Evolutionary conservation across 2,888 invertebrate species (phyloP).

Genomic region (Acleris literana): DNA sequence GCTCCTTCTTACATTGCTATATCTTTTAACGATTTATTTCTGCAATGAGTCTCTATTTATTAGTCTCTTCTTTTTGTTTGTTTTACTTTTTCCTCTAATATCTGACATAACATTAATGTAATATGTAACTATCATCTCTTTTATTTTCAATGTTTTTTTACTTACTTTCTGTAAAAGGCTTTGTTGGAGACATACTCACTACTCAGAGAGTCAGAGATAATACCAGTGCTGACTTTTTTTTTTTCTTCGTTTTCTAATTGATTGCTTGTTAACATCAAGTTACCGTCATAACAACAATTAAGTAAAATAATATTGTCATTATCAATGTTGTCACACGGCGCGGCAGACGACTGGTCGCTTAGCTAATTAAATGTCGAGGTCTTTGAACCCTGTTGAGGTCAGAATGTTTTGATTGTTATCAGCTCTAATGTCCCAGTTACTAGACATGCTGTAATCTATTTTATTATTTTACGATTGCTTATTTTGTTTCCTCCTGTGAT

Average conservation of each 20-base stretch:
- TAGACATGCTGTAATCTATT: neutral
- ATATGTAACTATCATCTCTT: neutral
- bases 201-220: no score
- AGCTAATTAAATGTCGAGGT: constrained; percentile 48
- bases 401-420: constrained; percentile 54
- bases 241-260: constrained; percentile 18
- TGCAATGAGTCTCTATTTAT: neutral
- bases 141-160: neutral
- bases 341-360: constrained; percentile 28
- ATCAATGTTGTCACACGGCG: constrained; percentile 26
- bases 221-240: no score
- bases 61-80: neutral
- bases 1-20: constrained; percentile 4
- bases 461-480: neutral
- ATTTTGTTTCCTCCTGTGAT: neutral
- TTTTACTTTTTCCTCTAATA: neutral
- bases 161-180: no score
- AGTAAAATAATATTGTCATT: constrained; percentile 36
- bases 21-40: constrained; percentile 1
- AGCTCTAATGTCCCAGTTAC: constrained; percentile 41
- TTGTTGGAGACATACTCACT: no score
- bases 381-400: constrained; percentile 52
- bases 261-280: constrained; percentile 21
- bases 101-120: neutral
- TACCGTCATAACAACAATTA: constrained; percentile 34